Evolutionary conservation across 2,888 invertebrate species (phyloP).

Genomic region (Cheilosia urbana): DNA sequence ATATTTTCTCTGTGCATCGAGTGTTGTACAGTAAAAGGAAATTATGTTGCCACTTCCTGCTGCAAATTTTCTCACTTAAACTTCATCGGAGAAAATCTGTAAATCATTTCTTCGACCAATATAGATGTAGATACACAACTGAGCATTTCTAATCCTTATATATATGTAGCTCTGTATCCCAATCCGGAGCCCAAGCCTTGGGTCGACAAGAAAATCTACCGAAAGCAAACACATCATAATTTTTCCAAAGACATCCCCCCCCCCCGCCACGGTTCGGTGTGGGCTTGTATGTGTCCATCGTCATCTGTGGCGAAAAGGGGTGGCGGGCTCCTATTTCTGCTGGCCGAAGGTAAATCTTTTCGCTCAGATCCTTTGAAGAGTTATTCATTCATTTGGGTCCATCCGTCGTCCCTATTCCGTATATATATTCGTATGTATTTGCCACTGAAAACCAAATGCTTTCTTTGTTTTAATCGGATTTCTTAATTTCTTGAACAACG

Average conservation of each 20-base stretch:
- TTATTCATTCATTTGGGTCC: conserved; percentile 50
- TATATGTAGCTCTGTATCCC: conserved; percentile 3
- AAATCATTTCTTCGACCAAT: conserved; percentile 66
- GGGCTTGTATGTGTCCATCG: neutral
- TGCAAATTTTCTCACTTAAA: conserved; percentile 75
- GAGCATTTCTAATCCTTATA: conserved; percentile 53
- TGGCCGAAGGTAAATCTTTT: conserved; percentile 63
- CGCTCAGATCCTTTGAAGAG: conserved; percentile 51
- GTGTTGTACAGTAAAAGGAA: conserved; percentile 60
- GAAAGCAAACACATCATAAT: conserved; percentile 73
- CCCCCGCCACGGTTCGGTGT: neutral
- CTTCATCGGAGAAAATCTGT: conserved; percentile 69
- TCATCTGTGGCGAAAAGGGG: conserved; percentile 14
- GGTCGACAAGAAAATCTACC: conserved; percentile 47
- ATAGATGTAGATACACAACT: conserved; percentile 16
- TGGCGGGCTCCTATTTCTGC: conserved; percentile 20
- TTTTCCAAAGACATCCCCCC: conserved; percentile 52
- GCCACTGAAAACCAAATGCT: conserved; percentile 50
- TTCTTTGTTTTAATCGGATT: conserved; percentile 73
- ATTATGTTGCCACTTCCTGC: conserved; percentile 75
- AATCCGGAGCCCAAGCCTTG: neutral
- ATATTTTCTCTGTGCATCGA: conserved; percentile 53
- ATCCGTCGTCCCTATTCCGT: neutral
- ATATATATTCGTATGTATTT: neutral
- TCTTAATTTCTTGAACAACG: conserved; percentile 72